These are phyloP conservation scores for Cyphomyrus discorhynchus DNA, from an alignment of 2,113 vertebrate species.

Conservation along the genomic window DNA sequence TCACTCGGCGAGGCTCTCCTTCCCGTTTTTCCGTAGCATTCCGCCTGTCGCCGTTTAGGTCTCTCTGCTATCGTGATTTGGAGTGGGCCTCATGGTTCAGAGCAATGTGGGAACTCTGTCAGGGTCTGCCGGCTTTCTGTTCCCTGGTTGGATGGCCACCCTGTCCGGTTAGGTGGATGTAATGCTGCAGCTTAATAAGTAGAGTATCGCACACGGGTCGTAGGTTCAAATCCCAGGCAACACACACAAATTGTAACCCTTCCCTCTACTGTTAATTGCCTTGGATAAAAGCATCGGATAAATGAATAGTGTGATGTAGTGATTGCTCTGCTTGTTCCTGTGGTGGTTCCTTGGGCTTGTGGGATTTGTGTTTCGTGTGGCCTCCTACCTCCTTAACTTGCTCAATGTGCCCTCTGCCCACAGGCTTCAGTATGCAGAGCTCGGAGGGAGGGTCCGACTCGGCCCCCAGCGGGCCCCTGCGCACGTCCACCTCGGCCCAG, in stretches of 20 bases:
- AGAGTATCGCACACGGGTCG: neutral
- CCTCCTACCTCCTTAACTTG: neutral
- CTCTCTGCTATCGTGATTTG: neutral
- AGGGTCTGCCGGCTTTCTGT: neutral
- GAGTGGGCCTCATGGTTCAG: neutral
- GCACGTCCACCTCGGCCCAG: constrained; percentile 72
- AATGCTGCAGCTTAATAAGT: neutral
- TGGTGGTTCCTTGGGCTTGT: neutral
- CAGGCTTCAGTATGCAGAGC: constrained; percentile 82
- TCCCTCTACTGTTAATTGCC: neutral
- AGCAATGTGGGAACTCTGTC: neutral
- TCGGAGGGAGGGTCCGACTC: constrained; percentile 78
- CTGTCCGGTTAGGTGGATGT: neutral
- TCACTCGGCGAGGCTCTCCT: neutral
- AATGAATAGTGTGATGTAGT: neutral
- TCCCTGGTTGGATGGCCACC: neutral
- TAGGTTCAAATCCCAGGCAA: neutral
- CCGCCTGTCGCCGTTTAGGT: neutral
- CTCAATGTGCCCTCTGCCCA: constrained; percentile 23
- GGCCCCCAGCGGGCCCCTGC: constrained; percentile 71
- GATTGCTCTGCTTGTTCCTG: neutral
- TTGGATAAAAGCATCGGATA: neutral
- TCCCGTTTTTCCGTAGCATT: neutral
- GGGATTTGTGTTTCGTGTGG: neutral
- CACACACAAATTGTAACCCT: neutral